A percentile compares a stretch with the other conserved stretches of the same genome.
Evolutionary conservation across 2,888 invertebrate species (phyloP).

Genomic region (Dryobota labecula): DNA sequence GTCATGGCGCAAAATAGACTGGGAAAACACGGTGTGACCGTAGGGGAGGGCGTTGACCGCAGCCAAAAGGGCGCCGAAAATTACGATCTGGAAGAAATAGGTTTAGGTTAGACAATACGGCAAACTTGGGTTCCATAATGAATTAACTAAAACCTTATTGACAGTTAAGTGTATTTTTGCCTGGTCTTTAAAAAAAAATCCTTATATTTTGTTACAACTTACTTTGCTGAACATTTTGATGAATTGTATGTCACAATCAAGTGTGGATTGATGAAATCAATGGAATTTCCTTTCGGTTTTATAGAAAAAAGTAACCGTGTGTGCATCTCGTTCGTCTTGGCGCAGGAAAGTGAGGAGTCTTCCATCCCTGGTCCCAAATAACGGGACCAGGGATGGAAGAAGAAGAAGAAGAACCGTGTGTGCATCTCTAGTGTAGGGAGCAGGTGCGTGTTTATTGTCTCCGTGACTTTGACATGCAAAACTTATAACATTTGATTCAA

Average conservation of each 20-base stretch:
- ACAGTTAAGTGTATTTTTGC: not conserved
- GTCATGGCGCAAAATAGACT: constrained; percentile 62
- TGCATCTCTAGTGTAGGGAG: not conserved
- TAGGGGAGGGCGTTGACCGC: constrained; percentile 70
- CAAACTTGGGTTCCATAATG: too few relatives aligned
- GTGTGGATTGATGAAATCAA: constrained; percentile 77
- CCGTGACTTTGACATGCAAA: constrained; percentile 66
- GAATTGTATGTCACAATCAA: constrained; percentile 69
- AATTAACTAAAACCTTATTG: not conserved
- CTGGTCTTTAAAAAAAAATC: too few relatives aligned
- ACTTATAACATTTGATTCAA: not conserved
- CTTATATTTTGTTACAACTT: constrained; percentile 34
- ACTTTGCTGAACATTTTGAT: constrained; percentile 82
- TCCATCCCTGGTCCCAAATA: too few relatives aligned
- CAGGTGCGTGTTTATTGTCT: constrained; percentile 42
- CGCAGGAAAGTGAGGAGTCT: too few relatives aligned
- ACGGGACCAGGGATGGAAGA: too few relatives aligned
- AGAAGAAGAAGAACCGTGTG: too few relatives aligned
- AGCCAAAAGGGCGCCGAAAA: constrained; percentile 66
- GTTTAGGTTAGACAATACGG: too few relatives aligned
- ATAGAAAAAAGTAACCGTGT: not conserved
- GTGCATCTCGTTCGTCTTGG: too few relatives aligned
- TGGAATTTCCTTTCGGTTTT: constrained; percentile 5
- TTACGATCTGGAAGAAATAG: constrained; percentile 45
- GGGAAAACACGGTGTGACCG: constrained; percentile 60